Conservation (phyloP, 2,888 invertebrate genomes). For the Apamea epomidion region DNA sequence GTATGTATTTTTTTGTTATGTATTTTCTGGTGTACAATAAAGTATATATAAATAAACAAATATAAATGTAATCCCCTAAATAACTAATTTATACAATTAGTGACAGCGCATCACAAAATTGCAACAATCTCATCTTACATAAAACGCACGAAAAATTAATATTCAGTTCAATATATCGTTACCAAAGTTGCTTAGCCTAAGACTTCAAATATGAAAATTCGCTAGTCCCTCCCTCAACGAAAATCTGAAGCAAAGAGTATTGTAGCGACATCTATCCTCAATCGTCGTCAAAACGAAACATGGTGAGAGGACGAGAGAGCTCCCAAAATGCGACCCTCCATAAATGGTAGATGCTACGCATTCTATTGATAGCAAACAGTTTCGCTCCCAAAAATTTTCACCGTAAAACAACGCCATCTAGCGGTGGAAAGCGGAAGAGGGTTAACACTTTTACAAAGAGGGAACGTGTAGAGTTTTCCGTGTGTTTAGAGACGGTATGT, state of each 20-base stretch:
- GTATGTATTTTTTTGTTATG: not conserved
- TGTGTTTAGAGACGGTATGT: not conserved
- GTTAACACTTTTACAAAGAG: conserved; percentile 9
- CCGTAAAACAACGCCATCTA: conserved; percentile 47
- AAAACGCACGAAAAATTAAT: not conserved
- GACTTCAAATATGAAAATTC: conserved; percentile 22
- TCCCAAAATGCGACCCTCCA: not conserved
- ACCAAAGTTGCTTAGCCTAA: not conserved
- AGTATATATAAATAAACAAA: not conserved
- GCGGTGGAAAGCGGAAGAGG: conserved; percentile 40
- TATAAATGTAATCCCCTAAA: not conserved
- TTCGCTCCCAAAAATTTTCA: not conserved
- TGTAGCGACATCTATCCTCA: conserved; percentile 49
- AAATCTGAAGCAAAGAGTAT: not conserved
- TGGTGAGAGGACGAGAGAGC: not conserved
- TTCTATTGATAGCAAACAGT: conserved; percentile 20
- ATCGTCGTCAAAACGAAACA: not conserved
- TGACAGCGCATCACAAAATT: not conserved
- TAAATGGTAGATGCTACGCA: not conserved
- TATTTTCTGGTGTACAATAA: not conserved
- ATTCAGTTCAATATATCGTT: not conserved
- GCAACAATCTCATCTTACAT: not conserved
- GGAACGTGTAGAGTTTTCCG: not conserved
- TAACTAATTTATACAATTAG: not conserved
- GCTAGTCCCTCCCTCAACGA: not conserved